A percentile compares a stretch with the other conserved stretches of the same genome.
Evolutionary conservation across 2,888 invertebrate genomes (phyloP).

Genomic region (Nomada hirtipes): DNA sequence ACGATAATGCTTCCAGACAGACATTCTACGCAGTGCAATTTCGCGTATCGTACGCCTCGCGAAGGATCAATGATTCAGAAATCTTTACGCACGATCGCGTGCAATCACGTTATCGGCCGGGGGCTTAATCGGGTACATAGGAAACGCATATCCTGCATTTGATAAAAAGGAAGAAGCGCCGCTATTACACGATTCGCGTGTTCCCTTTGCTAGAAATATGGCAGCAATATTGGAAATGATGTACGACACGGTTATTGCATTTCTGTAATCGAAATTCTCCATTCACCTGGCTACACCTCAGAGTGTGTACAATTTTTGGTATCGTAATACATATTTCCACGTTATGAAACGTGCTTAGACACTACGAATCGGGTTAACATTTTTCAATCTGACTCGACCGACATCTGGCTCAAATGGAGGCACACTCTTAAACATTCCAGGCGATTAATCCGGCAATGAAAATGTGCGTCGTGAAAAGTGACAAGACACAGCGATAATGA

Average conservation of each 20-base stretch:
- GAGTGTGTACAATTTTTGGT: no score
- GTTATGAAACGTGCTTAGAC: no score
- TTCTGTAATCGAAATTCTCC: background rate
- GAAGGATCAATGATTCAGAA: constrained; percentile 60
- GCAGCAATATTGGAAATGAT: background rate
- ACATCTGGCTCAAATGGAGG: background rate
- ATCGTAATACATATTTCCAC: no score
- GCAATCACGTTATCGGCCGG: constrained; percentile 36
- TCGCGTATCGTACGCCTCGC: constrained; percentile 24
- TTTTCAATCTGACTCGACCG: background rate
- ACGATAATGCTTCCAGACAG: constrained; percentile 50
- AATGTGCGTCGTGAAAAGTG: background rate
- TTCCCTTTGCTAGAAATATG: background rate
- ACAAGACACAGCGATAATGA: background rate
- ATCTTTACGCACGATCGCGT: constrained; percentile 67
- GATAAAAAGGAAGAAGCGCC: constrained; percentile 4
- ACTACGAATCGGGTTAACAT: no score
- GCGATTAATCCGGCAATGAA: background rate
- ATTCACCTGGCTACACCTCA: background rate
- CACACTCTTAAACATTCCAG: background rate
- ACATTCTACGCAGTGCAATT: constrained; percentile 45
- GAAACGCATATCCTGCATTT: constrained; percentile 27
- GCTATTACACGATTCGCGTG: constrained; percentile 7
- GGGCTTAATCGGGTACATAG: constrained; percentile 39
- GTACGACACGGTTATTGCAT: background rate